phyloP scores from a whole-genome alignment of 2,113 vertebrate species.

The Motacilla alba region DNA sequence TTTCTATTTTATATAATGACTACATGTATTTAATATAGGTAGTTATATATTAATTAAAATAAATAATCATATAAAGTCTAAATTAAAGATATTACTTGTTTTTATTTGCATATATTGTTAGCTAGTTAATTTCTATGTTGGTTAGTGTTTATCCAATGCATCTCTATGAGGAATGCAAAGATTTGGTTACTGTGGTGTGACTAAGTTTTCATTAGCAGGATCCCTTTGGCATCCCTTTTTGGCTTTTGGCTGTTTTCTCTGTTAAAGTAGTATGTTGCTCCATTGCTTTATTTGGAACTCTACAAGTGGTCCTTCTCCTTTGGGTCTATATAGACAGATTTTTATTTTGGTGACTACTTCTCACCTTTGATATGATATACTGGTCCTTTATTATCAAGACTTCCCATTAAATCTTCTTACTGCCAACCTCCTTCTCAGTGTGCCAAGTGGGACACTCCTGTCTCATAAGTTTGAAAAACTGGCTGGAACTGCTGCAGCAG shows the following conservation, averaged over 20 bases:
- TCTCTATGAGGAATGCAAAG: fast-evolving
- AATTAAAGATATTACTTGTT: not conserved
- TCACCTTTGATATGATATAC: not conserved
- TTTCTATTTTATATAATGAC: not conserved
- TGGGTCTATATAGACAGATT: not conserved
- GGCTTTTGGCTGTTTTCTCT: not conserved
- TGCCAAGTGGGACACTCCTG: not conserved
- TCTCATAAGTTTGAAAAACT: not conserved
- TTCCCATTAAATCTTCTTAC: not conserved
- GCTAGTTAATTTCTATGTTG: not conserved
- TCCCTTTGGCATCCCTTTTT: not conserved
- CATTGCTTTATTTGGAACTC: not conserved
- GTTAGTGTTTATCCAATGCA: not conserved
- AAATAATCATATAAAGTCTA: not conserved
- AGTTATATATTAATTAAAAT: not conserved
- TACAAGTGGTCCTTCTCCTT: not conserved
- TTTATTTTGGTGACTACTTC: not conserved
- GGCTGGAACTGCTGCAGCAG: not conserved
- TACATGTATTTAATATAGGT: not conserved
- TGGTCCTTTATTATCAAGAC: not conserved
- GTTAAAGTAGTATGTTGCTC: not conserved
- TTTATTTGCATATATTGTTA: not conserved
- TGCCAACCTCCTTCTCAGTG: not conserved
- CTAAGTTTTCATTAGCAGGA: not conserved
- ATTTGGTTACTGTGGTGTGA: not conserved